Evolutionary conservation across 2,113 vertebrate species (phyloP).

Genomic region (Neodon shergylaensis): DNA sequence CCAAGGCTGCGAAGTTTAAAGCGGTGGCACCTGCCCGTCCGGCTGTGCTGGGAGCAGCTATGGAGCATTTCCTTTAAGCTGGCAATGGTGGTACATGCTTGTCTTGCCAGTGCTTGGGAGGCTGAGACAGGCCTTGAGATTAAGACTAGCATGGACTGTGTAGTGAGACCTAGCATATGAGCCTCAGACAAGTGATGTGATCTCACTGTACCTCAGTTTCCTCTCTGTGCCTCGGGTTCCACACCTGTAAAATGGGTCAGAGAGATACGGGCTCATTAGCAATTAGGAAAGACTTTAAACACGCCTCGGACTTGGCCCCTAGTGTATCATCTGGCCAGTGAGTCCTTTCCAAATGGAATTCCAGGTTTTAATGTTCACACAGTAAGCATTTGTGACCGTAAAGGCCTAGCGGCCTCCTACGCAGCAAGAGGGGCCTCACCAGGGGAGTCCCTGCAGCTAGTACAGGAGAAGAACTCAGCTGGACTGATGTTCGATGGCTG

Average conservation of each 20-base stretch:
- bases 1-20: background rate
- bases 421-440: too few relatives aligned
- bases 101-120: background rate
- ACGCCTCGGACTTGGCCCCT: background rate
- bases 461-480: background rate
- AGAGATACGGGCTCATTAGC: background rate
- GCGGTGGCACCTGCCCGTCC: accelerated
- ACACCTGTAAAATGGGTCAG: too few relatives aligned
- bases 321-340: background rate
- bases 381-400: background rate
- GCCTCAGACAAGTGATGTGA: background rate
- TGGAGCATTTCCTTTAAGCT: background rate
- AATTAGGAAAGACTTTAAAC: background rate
- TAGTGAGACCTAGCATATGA: background rate
- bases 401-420: background rate
- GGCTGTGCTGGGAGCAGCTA: background rate
- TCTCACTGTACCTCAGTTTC: background rate
- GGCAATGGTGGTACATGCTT: background rate
- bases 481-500: background rate
- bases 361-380: background rate
- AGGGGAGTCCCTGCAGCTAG: background rate
- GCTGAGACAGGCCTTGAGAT: background rate
- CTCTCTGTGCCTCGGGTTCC: background rate
- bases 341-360: background rate
- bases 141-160: background rate